These are phyloP conservation scores for Tenthredo scrophulariae DNA, from an alignment of 2,888 invertebrate species.

Conservation along the genomic window DNA sequence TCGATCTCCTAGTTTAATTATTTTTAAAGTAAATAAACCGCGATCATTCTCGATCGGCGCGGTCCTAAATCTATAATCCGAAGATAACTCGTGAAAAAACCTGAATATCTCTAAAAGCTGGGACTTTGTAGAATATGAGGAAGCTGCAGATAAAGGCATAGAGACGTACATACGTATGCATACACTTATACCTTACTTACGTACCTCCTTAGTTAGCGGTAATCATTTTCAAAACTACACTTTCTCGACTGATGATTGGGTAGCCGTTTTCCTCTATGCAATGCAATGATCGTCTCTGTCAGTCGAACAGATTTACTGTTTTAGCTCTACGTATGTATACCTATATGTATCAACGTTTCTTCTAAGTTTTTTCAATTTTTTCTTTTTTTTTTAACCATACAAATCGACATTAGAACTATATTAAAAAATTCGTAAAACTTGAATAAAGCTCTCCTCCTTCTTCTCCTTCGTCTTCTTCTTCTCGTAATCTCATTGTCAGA, in stretches of 20 bases:
- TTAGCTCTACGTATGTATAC: neutral
- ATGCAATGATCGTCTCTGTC: conserved; percentile 8
- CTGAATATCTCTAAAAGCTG: neutral
- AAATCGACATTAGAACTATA: neutral
- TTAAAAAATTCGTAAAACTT: neutral
- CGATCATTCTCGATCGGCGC: neutral
- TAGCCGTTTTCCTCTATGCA: conserved; percentile 56
- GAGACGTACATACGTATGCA: neutral
- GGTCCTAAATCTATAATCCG: neutral
- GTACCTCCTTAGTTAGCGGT: neutral
- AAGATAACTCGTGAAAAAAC: neutral
- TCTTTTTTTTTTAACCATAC: neutral
- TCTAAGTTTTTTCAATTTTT: neutral
- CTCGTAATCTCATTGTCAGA: neutral
- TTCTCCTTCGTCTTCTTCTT: neutral
- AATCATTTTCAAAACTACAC: conserved; percentile 69
- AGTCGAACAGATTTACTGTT: conserved; percentile 11
- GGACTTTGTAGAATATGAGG: neutral
- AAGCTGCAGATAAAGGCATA: neutral
- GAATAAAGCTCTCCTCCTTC: neutral
- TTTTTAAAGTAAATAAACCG: too few species aligned
- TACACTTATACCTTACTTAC: neutral
- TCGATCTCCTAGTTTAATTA: neutral
- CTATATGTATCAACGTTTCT: neutral
- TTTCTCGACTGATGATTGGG: conserved; percentile 72